Evolutionary conservation across 2,113 vertebrate genomes (phyloP), one percentile per base, ranked within the genome.

Genomic region (Paedocypris sp.): DNA sequence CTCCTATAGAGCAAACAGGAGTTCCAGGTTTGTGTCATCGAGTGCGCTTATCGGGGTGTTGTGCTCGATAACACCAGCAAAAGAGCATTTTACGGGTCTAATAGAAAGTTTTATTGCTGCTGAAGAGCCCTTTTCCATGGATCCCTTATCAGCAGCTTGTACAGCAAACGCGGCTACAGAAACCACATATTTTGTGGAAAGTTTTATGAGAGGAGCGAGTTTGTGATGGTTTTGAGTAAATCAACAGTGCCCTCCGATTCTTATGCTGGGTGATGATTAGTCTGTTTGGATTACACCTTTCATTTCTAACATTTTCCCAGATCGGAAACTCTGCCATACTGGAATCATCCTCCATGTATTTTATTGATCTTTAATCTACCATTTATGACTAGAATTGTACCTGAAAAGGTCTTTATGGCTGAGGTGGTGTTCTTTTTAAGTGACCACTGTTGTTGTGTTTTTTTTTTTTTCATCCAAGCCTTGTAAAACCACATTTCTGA

Each of bases 41-140:
- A 9, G 38, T 10, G 5, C 36, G 7, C 39, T 63, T 63, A 53
- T 63, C 49, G 28, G 60, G 49, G 60, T 63, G 49, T 63, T 63
- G 8, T 38, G 19, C 38, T 16, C 43, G 48, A 35, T 62, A 42
- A 51, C 31, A 28, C 16, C 11, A 51, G 33, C 35, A 23, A 62
- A 62, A 33, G 16, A 50, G 59, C 59, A 26, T 63, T 63, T 53
- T 31, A 35, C 26, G 18, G 54, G 49, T 25, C 50, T 63, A 46
- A 46, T 43, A 41, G 52, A 28, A 18, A 9, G 49, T 26, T 63
- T 63, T 53, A 54, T 54, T 13, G 31, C 43, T 28, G 20, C 39
- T 13, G 20, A 22, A 39, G 49, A 54, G 26, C 35, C 36, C 26
- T 33, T 59, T 35, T 22, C 22, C 36, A 5, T 32, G 57, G 23